Base-by-base conservation (phyloP, 1,140 invertebrate species). In the Copidosoma floridanum region DNA sequence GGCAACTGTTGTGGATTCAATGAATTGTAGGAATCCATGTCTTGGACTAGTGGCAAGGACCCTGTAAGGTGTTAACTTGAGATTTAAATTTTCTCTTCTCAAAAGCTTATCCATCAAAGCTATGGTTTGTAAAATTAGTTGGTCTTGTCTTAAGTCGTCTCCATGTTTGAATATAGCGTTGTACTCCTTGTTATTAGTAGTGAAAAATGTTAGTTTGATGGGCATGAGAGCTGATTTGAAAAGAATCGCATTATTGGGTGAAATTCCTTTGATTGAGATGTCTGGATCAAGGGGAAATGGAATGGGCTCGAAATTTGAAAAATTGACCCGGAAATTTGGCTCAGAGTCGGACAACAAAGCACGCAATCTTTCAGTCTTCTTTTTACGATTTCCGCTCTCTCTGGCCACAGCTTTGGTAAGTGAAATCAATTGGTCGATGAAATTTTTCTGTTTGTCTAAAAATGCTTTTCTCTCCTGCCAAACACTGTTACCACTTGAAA, bases 181-280 rank as follows among this genome's bases (percentile, higher is more conserved):
- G 80, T 98, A 99, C 74, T 97, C 92, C n/a, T 80, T 82, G 29
- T 89, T 88, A 48, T 88, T 85, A 0, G 83, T 85, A 0, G 93
- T 96, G 16, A 90, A 81, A 76, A 99, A 99, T 3, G 94, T 93
- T 20, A 99, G 83, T 74, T 92, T 91, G 35, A 93, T 94, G n/a
- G 97, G 97, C 95, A 98, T 99, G 40, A 98, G 81, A 3, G 94
- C 93, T 27, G 95, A 98, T 79, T 99, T 99, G 77, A 99, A 99
- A 0, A 99, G 82, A 47, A 88, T 91, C 0, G 96, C 94, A 32
- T 32, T 32, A 8, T 32, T 32, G 12, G 29, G 29, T 32, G 29
- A 32, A 12, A 32, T 32, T 32, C 93, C 95, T 73, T 88, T 92
- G 37, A 98, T 94, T 52, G 84, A 86, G 23, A 98, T 88, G 63